Evolutionary conservation across 2,113 vertebrate genomes (phyloP).

Genomic region (Rhodinocichla rosea): DNA sequence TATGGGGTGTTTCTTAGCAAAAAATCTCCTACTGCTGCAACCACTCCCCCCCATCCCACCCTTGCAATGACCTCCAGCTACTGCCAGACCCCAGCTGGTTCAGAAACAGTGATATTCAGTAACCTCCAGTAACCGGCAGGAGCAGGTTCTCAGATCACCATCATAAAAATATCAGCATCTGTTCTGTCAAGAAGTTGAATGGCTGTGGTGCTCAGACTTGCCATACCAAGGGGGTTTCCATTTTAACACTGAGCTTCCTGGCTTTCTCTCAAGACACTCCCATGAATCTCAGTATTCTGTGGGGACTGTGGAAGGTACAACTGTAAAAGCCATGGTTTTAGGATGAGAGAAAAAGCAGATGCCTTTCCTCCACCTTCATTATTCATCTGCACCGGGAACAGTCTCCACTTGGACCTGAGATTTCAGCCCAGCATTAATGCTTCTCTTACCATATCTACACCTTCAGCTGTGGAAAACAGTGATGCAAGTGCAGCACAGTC

Average conservation of each 20-base stretch:
- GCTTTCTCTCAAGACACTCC: neutral
- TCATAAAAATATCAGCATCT: neutral
- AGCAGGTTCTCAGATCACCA: neutral
- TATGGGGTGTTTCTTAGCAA: neutral
- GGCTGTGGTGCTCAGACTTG: neutral
- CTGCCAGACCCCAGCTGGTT: neutral
- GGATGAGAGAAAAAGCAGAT: neutral
- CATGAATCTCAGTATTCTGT: neutral
- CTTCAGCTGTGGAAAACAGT: neutral
- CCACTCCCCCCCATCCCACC: neutral
- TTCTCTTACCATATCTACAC: neutral
- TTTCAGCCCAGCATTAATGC: neutral
- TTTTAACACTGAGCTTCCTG: neutral
- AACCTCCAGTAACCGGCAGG: neutral
- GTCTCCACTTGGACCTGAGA: neutral
- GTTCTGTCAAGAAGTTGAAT: neutral
- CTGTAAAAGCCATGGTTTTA: neutral
- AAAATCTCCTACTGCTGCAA: neutral
- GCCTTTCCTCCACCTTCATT: neutral
- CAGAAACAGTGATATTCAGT: neutral
- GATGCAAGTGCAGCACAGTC: neutral
- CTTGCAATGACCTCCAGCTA: neutral
- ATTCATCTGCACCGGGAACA: neutral
- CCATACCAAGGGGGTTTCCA: neutral
- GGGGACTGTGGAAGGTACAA: neutral